Evolutionary conservation across 2,113 vertebrate genomes (phyloP).

Genomic region (Platycercus adscitus): DNA sequence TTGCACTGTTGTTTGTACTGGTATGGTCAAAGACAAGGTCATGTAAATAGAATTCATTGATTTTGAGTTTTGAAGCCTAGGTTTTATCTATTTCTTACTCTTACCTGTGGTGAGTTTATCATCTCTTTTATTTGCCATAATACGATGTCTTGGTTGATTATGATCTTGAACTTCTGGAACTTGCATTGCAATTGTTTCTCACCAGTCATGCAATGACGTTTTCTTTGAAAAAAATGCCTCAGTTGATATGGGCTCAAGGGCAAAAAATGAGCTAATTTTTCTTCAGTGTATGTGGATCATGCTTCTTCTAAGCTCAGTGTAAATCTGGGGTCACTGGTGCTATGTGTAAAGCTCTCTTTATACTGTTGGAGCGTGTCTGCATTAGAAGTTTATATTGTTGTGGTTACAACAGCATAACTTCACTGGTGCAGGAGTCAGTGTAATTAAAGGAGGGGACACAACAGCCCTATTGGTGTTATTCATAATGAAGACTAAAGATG

Average conservation of each 20-base stretch:
- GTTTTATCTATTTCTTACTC: neutral
- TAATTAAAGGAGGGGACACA: neutral
- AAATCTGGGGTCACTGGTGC: neutral
- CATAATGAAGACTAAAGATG: slow-evolving; percentile 55
- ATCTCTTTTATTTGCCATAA: neutral
- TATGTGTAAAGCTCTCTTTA: neutral
- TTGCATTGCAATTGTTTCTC: neutral
- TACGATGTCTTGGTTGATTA: neutral
- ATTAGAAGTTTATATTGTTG: slow-evolving; percentile 22
- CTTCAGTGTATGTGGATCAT: neutral
- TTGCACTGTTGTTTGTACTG: neutral
- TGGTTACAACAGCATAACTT: slow-evolving; percentile 5
- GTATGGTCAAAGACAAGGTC: neutral
- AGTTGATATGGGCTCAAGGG: neutral
- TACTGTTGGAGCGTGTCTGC: neutral
- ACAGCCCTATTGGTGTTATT: neutral
- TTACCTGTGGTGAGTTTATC: neutral
- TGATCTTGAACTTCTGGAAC: neutral
- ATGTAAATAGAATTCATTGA: neutral
- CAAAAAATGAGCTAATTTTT: neutral
- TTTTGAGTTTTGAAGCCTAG: neutral
- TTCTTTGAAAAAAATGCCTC: neutral
- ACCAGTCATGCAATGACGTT: neutral
- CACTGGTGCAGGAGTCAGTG: neutral
- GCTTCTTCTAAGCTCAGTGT: neutral